Evolutionary conservation across 2,797 vertebrate genomes (phyloP).

Genomic region (Sciaenops ocellatus): DNA sequence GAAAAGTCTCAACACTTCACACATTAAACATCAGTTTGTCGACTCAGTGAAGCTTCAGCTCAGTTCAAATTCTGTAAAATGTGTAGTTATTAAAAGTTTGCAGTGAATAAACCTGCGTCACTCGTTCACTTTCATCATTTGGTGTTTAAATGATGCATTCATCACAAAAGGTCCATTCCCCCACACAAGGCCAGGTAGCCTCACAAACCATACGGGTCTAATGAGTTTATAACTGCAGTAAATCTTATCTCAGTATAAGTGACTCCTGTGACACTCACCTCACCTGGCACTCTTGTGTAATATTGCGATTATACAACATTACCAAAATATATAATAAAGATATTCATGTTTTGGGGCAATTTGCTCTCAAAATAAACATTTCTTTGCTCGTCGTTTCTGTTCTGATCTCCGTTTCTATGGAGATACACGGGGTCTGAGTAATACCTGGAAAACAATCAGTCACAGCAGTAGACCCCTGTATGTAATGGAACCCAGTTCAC

Average conservation of each 20-base stretch:
- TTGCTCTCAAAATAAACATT: neutral
- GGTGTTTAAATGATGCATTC: conserved; percentile 21
- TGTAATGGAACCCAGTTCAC: too few relatives aligned
- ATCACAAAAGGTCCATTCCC: neutral
- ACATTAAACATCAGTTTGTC: conserved; percentile 16
- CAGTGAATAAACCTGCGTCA: too few relatives aligned
- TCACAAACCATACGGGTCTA: neutral
- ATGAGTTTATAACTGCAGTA: neutral
- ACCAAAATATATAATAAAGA: too few relatives aligned
- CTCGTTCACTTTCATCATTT: conserved; percentile 16
- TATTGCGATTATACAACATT: too few relatives aligned
- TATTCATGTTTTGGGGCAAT: neutral
- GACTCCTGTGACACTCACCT: neutral
- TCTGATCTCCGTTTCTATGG: too few relatives aligned
- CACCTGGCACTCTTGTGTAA: too few relatives aligned
- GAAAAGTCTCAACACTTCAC: conserved; percentile 9
- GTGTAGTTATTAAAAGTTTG: neutral
- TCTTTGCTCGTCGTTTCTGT: too few relatives aligned
- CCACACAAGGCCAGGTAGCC: neutral
- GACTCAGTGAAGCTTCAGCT: neutral
- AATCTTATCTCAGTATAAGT: neutral
- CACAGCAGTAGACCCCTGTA: too few relatives aligned
- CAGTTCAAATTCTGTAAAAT: conserved; percentile 8
- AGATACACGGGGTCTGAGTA: too few relatives aligned
- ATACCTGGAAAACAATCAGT: too few relatives aligned